Conservation (phyloP, 2,888 invertebrate genomes). For the Ferdinandea cuprea region DNA sequence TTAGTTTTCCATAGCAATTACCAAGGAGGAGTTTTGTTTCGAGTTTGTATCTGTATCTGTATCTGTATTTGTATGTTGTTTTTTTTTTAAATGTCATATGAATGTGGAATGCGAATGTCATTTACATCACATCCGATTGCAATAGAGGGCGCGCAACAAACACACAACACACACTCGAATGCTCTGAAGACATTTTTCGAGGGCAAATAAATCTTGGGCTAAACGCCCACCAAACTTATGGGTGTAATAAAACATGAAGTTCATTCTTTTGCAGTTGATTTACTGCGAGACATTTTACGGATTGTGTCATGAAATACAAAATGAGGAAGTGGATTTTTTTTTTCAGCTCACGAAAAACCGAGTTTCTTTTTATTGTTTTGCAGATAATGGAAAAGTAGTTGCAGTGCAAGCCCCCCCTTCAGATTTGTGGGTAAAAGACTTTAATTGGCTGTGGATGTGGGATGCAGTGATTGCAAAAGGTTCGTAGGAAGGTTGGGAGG, state of each 20-base stretch:
- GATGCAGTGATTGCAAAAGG: neutral
- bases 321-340: conserved; percentile 33
- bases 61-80: neutral
- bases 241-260: conserved; percentile 65
- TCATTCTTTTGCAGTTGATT: conserved; percentile 65
- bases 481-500: no score
- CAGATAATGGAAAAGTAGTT: neutral
- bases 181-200: conserved; percentile 36
- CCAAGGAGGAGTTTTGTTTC: conserved; percentile 31
- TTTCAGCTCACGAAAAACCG: neutral
- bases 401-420: neutral
- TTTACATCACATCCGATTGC: conserved; percentile 48
- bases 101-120: conserved; percentile 55
- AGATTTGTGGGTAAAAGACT: neutral
- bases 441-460: conserved; percentile 20
- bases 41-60: neutral
- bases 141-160: conserved; percentile 30
- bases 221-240: conserved; percentile 69
- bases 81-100: conserved; percentile 27
- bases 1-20: conserved; percentile 75
- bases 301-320: conserved; percentile 43
- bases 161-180: conserved; percentile 25
- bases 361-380: no score
- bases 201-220: conserved; percentile 59
- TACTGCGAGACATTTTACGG: conserved; percentile 46